Conservation (phyloP, 2,113 vertebrate species). For the Lamprotornis superbus region DNA sequence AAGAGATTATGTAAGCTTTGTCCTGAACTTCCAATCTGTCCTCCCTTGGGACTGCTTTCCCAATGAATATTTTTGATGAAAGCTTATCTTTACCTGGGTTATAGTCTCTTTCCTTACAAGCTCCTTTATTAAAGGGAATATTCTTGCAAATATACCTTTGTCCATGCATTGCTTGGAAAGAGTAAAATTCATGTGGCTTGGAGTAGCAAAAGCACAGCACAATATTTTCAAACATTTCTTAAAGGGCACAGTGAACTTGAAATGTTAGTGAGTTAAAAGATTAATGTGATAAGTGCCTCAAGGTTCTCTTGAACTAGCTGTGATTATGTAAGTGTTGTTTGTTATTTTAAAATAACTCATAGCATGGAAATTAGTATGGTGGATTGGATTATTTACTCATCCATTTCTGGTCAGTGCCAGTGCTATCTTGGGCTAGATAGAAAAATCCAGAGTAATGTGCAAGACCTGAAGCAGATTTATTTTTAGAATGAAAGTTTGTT, state of each 20-base stretch:
- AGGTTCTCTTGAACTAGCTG: not conserved
- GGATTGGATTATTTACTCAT: slow-evolving; percentile 4
- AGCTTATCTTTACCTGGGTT: not conserved
- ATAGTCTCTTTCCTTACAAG: not conserved
- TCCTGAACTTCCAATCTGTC: not conserved
- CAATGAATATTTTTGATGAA: not conserved
- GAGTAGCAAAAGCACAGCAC: not conserved
- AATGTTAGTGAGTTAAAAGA: slow-evolving; percentile 36
- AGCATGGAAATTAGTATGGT: not conserved
- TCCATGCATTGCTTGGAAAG: not conserved
- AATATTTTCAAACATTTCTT: not conserved
- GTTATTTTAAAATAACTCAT: slow-evolving; percentile 1
- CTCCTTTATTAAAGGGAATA: not conserved
- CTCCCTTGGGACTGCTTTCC: not conserved
- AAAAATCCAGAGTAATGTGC: not conserved
- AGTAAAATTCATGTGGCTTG: not conserved
- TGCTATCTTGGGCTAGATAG: not conserved
- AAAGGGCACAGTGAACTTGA: slow-evolving; percentile 26
- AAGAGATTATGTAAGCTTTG: not conserved
- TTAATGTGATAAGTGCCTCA: slow-evolving; percentile 18
- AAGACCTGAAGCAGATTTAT: not conserved
- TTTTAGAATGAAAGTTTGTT: not conserved
- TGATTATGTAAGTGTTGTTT: not conserved
- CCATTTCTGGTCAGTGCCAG: not conserved
- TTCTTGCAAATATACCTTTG: not conserved